A percentile compares a stretch with the other conserved stretches of the same genome.
Conservation (phyloP, 2,888 invertebrate species). For the Lasioglossum zephyrum region DNA sequence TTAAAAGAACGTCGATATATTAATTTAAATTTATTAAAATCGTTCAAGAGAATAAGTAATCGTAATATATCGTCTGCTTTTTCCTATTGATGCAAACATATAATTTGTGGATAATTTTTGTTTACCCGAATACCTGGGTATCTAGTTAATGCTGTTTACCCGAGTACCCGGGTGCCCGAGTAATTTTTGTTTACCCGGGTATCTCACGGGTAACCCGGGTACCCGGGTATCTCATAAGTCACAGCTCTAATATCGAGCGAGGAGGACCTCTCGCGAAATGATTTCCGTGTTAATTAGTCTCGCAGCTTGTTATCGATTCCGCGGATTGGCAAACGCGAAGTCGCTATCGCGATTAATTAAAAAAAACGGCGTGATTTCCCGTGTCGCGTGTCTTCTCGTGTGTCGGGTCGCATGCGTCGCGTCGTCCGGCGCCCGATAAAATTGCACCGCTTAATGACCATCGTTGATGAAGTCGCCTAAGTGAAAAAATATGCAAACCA, state of each 20-base stretch:
- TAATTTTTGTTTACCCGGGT: no score
- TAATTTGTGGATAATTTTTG: no score
- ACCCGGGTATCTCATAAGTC: no score
- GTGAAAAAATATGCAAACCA: constrained; percentile 62
- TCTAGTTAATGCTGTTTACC: no score
- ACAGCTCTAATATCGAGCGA: not conserved
- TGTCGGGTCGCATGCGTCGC: constrained; percentile 41
- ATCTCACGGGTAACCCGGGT: no score
- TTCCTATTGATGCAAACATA: no score
- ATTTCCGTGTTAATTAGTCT: not conserved
- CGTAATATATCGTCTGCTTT: no score
- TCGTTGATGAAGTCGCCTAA: constrained; percentile 65
- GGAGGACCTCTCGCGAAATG: not conserved
- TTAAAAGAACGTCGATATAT: no score
- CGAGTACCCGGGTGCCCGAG: no score
- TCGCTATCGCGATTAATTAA: constrained; percentile 34
- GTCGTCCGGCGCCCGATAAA: constrained; percentile 53
- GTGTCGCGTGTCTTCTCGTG: constrained; percentile 30
- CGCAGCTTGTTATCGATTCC: constrained; percentile 13
- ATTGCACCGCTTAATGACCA: constrained; percentile 67
- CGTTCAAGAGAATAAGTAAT: no score
- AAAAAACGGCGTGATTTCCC: constrained; percentile 31
- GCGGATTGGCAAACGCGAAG: not conserved
- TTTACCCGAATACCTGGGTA: no score
- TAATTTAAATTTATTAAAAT: no score